Evolutionary conservation across 2,797 vertebrate genomes (phyloP).

Genomic region (Cottoperca gobio): DNA sequence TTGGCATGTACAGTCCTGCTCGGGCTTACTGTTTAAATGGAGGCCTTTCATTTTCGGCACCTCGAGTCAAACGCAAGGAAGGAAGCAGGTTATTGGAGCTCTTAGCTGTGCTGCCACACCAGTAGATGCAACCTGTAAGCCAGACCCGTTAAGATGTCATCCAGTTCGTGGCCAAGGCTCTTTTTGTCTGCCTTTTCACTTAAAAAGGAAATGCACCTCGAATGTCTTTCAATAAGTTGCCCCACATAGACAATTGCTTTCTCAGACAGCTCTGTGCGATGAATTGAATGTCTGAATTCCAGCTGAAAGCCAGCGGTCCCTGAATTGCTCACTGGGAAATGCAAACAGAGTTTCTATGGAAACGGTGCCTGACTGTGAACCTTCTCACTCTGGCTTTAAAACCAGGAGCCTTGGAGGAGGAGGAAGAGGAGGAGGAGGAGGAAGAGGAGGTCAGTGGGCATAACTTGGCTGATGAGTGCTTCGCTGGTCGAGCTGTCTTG

Average conservation of each 20-base stretch:
- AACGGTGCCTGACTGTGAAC: constrained; percentile 77
- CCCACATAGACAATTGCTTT: constrained; percentile 72
- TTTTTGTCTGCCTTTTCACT: constrained; percentile 69
- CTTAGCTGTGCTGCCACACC: constrained; percentile 16
- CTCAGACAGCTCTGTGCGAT: constrained; percentile 73
- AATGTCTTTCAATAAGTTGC: constrained; percentile 72
- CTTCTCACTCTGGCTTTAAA: constrained; percentile 66
- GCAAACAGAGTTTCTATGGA: constrained; percentile 88
- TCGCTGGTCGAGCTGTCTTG: constrained; percentile 51
- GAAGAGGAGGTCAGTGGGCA: constrained; percentile 29
- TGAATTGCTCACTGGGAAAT: constrained; percentile 86
- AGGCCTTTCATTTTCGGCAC: constrained; percentile 58
- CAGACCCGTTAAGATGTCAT: constrained; percentile 48
- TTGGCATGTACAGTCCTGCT: constrained; percentile 57
- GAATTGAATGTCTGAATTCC: constrained; percentile 83
- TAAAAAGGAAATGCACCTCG: constrained; percentile 73
- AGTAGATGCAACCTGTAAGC: constrained; percentile 27
- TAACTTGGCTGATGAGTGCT: constrained; percentile 37
- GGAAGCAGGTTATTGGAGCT: constrained; percentile 15
- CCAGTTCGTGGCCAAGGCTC: constrained; percentile 26
- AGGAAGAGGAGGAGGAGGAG: constrained; percentile 42
- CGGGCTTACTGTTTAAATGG: constrained; percentile 47
- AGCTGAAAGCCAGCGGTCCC: constrained; percentile 78
- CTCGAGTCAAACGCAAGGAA: constrained; percentile 56
- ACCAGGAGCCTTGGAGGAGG: constrained; percentile 42